phyloP scores from a whole-genome alignment of 2,888 invertebrate genomes.

The Dicycla oo region DNA sequence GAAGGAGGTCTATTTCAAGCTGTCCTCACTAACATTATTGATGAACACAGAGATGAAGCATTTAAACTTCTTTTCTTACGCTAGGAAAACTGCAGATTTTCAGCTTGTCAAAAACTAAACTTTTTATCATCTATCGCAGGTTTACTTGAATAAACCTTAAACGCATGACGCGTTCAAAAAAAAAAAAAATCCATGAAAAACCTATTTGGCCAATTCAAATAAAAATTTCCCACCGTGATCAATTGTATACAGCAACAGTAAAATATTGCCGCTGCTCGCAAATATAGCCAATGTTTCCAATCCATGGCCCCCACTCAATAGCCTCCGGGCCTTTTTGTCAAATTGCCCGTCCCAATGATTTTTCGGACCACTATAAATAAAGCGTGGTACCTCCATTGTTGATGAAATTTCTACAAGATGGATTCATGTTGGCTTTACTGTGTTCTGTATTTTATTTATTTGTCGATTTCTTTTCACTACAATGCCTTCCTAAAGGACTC shows the following conservation, averaged over 20 bases:
- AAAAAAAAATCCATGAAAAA: neutral
- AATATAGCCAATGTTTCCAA: slow-evolving; percentile 43
- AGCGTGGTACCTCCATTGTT: slow-evolving; percentile 18
- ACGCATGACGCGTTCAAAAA: neutral
- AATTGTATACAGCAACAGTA: slow-evolving; percentile 30
- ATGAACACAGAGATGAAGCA: neutral
- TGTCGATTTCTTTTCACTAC: slow-evolving; percentile 38
- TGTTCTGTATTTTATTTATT: slow-evolving; percentile 46
- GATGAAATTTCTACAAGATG: slow-evolving; percentile 41
- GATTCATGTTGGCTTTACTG: slow-evolving; percentile 36
- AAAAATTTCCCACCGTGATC: slow-evolving; percentile 9
- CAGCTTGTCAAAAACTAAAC: neutral
- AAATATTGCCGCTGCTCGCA: slow-evolving; percentile 33
- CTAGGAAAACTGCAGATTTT: neutral
- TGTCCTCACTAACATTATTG: neutral
- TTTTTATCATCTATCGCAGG: neutral
- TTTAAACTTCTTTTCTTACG: neutral
- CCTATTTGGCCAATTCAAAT: neutral
- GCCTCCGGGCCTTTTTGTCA: slow-evolving; percentile 43
- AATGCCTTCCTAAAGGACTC: slow-evolving; percentile 22
- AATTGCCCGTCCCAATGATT: slow-evolving; percentile 49
- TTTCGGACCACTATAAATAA: slow-evolving; percentile 45
- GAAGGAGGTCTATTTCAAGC: neutral
- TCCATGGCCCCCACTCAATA: slow-evolving; percentile 38
- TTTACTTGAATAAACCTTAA: neutral